A percentile compares a stretch with the other conserved stretches of the same genome.
phyloP scores from a whole-genome alignment of 23 tunicate genomes.

The Botrylloides violaceus region DNA sequence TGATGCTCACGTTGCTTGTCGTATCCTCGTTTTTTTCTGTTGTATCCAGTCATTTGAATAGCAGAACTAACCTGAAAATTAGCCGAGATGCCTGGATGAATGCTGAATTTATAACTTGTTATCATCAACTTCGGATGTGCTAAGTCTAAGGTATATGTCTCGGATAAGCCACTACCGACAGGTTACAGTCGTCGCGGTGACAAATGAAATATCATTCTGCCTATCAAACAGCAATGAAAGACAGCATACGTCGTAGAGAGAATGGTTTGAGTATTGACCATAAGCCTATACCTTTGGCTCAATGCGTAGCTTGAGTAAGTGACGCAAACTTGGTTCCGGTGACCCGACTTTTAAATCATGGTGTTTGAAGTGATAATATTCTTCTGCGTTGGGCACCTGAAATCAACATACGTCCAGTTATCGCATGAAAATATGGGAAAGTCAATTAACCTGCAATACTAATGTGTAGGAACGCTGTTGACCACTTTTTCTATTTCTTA shows the following conservation, averaged over 20 bases:
- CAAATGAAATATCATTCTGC: no score
- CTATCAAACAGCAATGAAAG: no score
- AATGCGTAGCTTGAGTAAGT: constrained; percentile 11
- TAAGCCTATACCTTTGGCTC: constrained; percentile 9
- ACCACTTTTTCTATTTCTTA: no score
- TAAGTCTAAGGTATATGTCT: no score
- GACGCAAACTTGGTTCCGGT: constrained; percentile 17
- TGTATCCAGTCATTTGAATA: constrained; percentile 69
- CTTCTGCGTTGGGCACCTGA: constrained; percentile 10
- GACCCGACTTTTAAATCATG: neutral
- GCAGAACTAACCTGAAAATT: constrained; percentile 42
- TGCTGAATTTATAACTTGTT: neutral
- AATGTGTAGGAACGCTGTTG: no score
- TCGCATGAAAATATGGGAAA: no score
- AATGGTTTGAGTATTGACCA: no score
- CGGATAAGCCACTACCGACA: no score
- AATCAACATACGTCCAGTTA: no score
- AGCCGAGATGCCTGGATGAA: neutral
- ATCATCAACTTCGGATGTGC: neutral
- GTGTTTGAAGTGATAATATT: constrained; percentile 28
- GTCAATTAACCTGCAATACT: no score
- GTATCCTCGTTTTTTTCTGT: constrained; percentile 66
- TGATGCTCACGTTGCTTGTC: constrained; percentile 12
- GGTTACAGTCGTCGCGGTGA: no score
- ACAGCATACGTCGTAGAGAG: no score